These are phyloP conservation scores for Aurelia sp. DNA, from an alignment of 30 jellyfish, hydroid and myxozoan species.

Conservation along the genomic window DNA sequence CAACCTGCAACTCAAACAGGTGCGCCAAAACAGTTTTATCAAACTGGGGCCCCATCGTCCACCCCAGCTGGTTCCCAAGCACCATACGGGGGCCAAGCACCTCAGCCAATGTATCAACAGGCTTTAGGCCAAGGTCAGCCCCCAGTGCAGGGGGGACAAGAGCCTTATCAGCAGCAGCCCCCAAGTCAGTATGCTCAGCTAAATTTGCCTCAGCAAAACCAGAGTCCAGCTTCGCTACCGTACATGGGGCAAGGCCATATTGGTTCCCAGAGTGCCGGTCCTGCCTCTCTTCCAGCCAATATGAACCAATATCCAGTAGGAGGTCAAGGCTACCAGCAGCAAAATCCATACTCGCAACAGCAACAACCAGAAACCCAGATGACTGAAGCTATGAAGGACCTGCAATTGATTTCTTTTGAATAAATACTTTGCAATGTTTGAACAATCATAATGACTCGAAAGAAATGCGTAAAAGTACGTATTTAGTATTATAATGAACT, in stretches of 20 bases:
- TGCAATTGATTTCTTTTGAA: slow-evolving; percentile 79
- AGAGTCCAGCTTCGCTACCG: slow-evolving; percentile 69
- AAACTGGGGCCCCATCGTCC: neutral
- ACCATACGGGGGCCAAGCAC: slow-evolving; percentile 12
- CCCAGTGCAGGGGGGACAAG: slow-evolving; percentile 32
- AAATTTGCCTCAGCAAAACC: slow-evolving; percentile 20
- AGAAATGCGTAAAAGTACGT: too few relatives aligned
- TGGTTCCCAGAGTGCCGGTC: slow-evolving; percentile 28
- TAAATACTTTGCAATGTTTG: neutral
- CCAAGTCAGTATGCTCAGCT: slow-evolving; percentile 48
- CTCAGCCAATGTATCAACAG: slow-evolving; percentile 42
- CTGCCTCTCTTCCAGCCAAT: slow-evolving; percentile 69
- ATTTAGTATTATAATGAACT: too few relatives aligned
- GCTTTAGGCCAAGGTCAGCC: slow-evolving; percentile 15
- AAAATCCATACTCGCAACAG: slow-evolving; percentile 16
- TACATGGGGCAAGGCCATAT: slow-evolving; percentile 23
- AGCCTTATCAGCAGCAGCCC: slow-evolving; percentile 15
- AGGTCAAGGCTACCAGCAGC: slow-evolving; percentile 5
- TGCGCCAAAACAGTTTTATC: slow-evolving; percentile 19
- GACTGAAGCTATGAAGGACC: slow-evolving; percentile 65
- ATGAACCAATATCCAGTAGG: slow-evolving; percentile 54
- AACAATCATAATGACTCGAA: neutral
- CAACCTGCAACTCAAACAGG: slow-evolving; percentile 38
- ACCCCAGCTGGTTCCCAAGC: slow-evolving; percentile 17
- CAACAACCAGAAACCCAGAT: slow-evolving; percentile 52